These are phyloP conservation scores for Spinus pinus DNA, from an alignment of 2,797 vertebrate species.

Conservation along the genomic window DNA sequence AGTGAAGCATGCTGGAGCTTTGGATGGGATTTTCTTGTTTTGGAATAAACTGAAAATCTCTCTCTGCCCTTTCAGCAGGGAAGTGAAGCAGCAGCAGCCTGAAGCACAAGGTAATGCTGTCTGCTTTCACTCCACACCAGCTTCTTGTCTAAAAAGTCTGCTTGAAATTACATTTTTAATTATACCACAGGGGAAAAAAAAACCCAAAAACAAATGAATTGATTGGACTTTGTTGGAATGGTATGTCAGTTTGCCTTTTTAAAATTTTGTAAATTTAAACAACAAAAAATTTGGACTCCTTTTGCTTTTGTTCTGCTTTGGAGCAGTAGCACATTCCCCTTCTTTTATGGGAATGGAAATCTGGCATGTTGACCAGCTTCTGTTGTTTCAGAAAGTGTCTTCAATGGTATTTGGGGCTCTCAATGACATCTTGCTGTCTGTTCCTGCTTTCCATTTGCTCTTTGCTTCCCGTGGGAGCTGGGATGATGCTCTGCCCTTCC, in stretches of 20 bases:
- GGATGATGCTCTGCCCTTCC: not conserved
- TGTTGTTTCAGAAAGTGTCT: slow-evolving; percentile 22
- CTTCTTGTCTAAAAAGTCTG: not conserved
- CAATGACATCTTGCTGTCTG: not conserved
- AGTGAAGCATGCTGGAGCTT: not conserved
- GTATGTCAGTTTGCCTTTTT: not conserved
- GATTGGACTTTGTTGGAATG: not conserved
- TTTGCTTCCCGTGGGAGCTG: not conserved
- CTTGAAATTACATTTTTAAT: not conserved
- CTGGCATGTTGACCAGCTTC: not conserved
- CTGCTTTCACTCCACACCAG: not conserved
- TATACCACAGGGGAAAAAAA: not conserved
- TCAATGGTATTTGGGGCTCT: not conserved
- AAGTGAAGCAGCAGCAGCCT: not conserved
- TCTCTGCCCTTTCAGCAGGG: not conserved
- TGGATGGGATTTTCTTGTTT: not conserved
- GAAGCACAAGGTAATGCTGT: not conserved
- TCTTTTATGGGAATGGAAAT: slow-evolving; percentile 26
- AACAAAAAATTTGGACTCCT: not conserved
- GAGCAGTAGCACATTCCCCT: not conserved
- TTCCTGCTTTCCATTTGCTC: not conserved
- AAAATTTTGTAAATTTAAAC: not conserved
- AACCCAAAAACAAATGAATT: not conserved
- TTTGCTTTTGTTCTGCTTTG: slow-evolving; percentile 38
- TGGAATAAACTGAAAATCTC: not conserved